Base-by-base conservation (phyloP, 2,888 invertebrate genomes). In the Callosobruchus maculatus region DNA sequence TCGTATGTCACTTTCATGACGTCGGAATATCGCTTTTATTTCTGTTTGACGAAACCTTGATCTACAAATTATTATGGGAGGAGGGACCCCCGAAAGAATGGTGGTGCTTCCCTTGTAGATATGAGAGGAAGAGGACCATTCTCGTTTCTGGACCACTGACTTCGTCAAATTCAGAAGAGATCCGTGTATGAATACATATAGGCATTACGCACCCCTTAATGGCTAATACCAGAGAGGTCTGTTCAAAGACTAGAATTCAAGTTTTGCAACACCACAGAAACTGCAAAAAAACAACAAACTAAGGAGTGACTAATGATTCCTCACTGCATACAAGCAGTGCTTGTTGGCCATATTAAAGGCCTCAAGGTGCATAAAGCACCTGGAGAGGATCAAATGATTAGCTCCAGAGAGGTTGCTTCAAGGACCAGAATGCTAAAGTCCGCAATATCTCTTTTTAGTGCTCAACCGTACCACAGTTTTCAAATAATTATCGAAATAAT, bases 171-270 rank as follows among this genome's bases (percentile, higher is more conserved):
- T 75, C 75, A 71, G 74, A 76, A 76, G 75, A 78, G 77, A 78
- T 79, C 77, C 73, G 72, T 74, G 76, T 77, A 83, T 84, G 83
- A 84, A 84, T 84, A 84, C 83, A 84, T 83, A 83, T 83, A 81
- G 82, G 80, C 81, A 81, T 18, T 18, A 5, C 49, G 80, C 81
- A 81, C 13, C 49, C 49, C 49, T 7, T 49, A 49, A 49, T 49
- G 49, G 49, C 13, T 13, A 18, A 49, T 7, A 49, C 49, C 49
- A 49, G 13, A 49, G 49, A 49, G 49, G 49, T 49, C 13, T 49
- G 49, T 49, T 18, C 1, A 18, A 7, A 18, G 13, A 49, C 49
- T 18, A 49, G 49, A 49, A 26, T 26, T 26, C 7, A 4, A 7
- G 26, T 26, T 26, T 26, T 26, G n/a, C n/a, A n/a, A n/a, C n/a